Base-by-base conservation (phyloP, 2,797 vertebrate genomes). In the Enteromius fasciolatus region DNA sequence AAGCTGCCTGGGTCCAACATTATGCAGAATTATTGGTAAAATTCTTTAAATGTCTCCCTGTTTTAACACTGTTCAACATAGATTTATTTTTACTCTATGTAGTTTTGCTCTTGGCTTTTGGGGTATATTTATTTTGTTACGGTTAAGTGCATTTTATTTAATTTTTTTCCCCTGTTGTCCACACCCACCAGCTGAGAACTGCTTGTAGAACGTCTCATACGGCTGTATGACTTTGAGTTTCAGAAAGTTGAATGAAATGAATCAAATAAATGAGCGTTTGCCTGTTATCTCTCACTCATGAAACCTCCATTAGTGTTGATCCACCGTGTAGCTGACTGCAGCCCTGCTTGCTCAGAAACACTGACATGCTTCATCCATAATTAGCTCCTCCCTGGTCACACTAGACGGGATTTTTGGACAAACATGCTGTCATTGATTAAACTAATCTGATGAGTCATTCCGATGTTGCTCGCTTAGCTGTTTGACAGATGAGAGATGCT, bases 341-440 rank as follows among this genome's bases (percentile, higher is more conserved):
- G 59, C 48, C 73, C 44, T 50, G 36, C 23, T 74, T 63, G 67
- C 28, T 80, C 73, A 77, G 57, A 64, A 52, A 57, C 79, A 46
- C 83, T 81, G 79, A 83, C 83, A 75, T 80, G 68, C 82, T 75
- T 87, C 84, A 77, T 80, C 76, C 73, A 68, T 86, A 83, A 87
- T 86, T 84, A 86, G 87, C 67, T 77, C 68, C 68, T 84, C 83
- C 15, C 8, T 61, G 76, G 66, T 77, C 83, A 83, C 80, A 84
- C 76, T 80, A 84, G 46, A 70, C 10, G 8, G 67, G 73, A 67
- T 86, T 84, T 81, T 83, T 77, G 77, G 67, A 83, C 83, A 84
- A 75, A 76, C 78, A 64, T 52, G 41, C 77, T 74, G 61, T 82
- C 80, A 80, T 83, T 50, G 76, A 87, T 86, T 84, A 46, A 77